A percentile compares a stretch with the other conserved stretches of the same genome.
Conservation (phyloP, 2,113 vertebrate species). For the Chaetodon auriga region DNA sequence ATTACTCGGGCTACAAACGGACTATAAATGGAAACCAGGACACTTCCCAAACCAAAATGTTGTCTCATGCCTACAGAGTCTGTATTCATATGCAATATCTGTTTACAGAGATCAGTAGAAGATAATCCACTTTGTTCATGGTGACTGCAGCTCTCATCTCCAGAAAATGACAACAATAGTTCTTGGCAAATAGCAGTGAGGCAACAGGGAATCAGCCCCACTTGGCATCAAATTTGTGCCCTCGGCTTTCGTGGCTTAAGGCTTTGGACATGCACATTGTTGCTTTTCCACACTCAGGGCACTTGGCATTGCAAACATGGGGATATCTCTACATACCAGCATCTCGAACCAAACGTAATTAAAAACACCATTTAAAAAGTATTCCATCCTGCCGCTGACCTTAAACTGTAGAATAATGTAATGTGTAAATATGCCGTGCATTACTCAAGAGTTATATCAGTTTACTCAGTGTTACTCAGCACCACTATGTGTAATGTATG, state of each 20-base stretch:
- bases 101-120: too few species aligned
- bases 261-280: background rate
- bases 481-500: constrained; percentile 85
- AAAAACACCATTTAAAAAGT: background rate
- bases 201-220: background rate
- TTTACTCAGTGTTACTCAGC: background rate
- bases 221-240: background rate
- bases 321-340: background rate
- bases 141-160: background rate
- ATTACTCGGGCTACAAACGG: too few species aligned
- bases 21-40: too few species aligned
- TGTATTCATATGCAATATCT: too few species aligned
- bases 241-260: background rate
- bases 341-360: background rate
- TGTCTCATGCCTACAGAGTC: too few species aligned
- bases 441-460: background rate
- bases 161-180: background rate
- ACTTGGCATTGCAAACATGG: background rate
- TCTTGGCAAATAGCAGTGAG: background rate
- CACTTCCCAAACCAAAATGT: too few species aligned
- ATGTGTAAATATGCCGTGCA: background rate
- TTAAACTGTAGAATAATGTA: background rate
- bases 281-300: background rate
- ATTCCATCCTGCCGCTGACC: background rate
- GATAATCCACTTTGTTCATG: background rate